Evolutionary conservation across 2,113 vertebrate genomes (phyloP), one percentile per base, ranked within the genome.

Genomic region (Hoplias malabaricus): DNA sequence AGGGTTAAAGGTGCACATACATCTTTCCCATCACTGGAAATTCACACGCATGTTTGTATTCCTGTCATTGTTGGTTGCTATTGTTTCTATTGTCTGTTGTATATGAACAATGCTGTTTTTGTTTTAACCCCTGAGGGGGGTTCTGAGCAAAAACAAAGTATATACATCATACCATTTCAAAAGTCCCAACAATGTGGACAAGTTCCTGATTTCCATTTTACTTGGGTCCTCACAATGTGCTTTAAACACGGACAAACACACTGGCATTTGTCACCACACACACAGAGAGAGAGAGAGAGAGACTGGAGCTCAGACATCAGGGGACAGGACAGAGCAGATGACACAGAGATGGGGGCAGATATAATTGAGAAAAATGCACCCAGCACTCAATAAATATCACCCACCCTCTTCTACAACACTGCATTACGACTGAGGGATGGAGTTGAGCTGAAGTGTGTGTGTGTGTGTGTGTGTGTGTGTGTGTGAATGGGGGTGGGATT

Each of bases 331-430:
- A 65, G 79, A 76, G 80, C 78, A 83, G 77, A 85, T 77, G 80
- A 86, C 80, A 81, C 73, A 62, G 53, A 76, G 53, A 69, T 42
- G 34, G 67, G 78, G 73, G 77, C 75, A 78, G 43, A 61, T n/a
- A 56, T 66, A 72, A 61, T 83, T 77, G 83, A 70, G 61, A 61
- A 68, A 63, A 73, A 77, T 76, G 69, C 66, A 67, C 73, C 77
- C 57, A 69, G 80, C 63, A 62, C 66, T 72, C 80, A 83, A 84
- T 80, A 84, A 88, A 84, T 87, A 85, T 86, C 87, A 87, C 80
- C 87, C 76, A 78, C 83, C 78, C 31, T 40, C 74, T 84, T 85
- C 85, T 33, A 36, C 50, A 46, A 57, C 50, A 27, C 21, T 61
- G 66, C 83, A 80, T 34, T 10, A 31, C 74, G 79, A 72, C 63